Conservation (phyloP, 1,140 invertebrate species). For the Drosophila burlai region DNA sequence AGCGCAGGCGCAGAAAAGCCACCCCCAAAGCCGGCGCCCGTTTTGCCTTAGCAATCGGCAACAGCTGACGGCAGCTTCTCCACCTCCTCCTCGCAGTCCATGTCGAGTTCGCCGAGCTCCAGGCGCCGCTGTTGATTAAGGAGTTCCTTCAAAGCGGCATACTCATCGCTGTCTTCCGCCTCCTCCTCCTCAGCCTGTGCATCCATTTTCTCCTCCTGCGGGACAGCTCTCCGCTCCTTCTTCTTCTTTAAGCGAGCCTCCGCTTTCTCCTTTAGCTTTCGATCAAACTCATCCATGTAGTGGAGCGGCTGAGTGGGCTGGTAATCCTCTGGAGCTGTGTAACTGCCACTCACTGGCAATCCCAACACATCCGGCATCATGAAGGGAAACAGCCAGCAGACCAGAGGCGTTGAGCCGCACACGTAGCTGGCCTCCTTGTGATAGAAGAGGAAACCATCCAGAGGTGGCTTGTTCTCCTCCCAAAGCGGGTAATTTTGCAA, state of each 20-base stretch:
- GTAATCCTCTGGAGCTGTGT: slow-evolving; percentile 86
- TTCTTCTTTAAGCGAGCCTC: slow-evolving; percentile 4
- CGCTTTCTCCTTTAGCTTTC: slow-evolving; percentile 39
- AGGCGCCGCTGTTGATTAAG: slow-evolving; percentile 65
- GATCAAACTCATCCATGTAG: slow-evolving; percentile 86
- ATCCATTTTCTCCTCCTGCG: slow-evolving; percentile 17
- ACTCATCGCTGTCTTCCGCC: slow-evolving; percentile 54
- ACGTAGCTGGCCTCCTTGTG: slow-evolving; percentile 92
- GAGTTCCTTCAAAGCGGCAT: slow-evolving; percentile 39
- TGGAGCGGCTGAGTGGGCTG: slow-evolving; percentile 83
- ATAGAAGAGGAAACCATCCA: slow-evolving; percentile 94
- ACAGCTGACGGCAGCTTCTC: slow-evolving; percentile 36
- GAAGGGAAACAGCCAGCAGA: slow-evolving; percentile 94
- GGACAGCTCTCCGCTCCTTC: neutral
- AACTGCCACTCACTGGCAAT: slow-evolving; percentile 85
- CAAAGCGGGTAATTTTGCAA: slow-evolving; percentile 70
- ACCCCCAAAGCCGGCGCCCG: slow-evolving; percentile 43
- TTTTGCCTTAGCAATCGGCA: slow-evolving; percentile 38
- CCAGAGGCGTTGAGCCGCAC: slow-evolving; percentile 92
- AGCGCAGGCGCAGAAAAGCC: slow-evolving; percentile 59
- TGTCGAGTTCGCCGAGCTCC: slow-evolving; percentile 71
- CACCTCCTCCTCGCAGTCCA: slow-evolving; percentile 54
- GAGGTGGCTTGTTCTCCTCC: slow-evolving; percentile 74
- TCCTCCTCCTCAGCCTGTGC: slow-evolving; percentile 13
- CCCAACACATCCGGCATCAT: slow-evolving; percentile 93